These are phyloP conservation scores for Pheosia gnoma DNA, from an alignment of 2,888 invertebrate species.

Conservation along the genomic window DNA sequence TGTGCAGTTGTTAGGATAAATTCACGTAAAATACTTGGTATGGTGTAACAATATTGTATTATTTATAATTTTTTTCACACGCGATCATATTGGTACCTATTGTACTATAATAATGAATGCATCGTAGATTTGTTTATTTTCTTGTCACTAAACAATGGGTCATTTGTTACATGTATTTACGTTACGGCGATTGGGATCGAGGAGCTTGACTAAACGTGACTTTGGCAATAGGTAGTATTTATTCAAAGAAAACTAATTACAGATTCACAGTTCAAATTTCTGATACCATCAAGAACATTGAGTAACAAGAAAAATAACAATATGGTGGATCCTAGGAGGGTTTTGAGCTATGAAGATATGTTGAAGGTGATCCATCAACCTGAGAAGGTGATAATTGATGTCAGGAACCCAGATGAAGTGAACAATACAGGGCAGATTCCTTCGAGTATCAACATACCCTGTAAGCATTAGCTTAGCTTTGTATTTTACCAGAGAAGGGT, in stretches of 20 bases:
- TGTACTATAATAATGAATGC: too few species aligned
- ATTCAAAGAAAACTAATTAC: neutral
- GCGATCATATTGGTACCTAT: too few species aligned
- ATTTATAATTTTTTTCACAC: too few species aligned
- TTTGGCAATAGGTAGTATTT: neutral
- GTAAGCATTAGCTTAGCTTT: constrained; percentile 64
- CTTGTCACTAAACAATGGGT: too few species aligned
- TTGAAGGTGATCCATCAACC: constrained; percentile 67
- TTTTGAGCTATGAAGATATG: constrained; percentile 73
- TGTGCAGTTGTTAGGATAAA: constrained; percentile 15
- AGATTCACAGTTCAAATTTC: neutral
- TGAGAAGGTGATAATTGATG: constrained; percentile 88
- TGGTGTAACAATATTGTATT: too few species aligned
- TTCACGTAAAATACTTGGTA: constrained; percentile 24
- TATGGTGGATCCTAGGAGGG: constrained; percentile 69
- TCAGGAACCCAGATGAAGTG: constrained; percentile 89
- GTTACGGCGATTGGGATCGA: too few species aligned
- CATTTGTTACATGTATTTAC: too few species aligned
- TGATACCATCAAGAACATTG: constrained; percentile 15
- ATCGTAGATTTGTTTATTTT: too few species aligned
- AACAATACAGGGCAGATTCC: constrained; percentile 88
- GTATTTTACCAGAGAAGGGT: too few species aligned
- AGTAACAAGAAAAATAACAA: constrained; percentile 29
- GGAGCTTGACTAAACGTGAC: too few species aligned
- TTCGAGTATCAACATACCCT: constrained; percentile 90